phyloP scores from a whole-genome alignment of 2,113 vertebrate genomes.

The Dermatemys mawii region DNA sequence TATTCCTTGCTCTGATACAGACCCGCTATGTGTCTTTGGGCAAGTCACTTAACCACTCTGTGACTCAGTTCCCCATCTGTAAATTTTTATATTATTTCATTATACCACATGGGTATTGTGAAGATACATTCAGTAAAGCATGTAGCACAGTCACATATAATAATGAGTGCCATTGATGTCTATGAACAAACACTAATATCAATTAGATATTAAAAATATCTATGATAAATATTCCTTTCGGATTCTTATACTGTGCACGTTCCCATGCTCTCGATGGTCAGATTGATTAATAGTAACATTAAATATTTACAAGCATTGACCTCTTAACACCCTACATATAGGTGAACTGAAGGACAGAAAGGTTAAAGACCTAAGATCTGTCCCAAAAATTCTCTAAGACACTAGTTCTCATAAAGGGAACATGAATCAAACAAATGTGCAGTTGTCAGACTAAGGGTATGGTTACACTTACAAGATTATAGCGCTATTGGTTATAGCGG shows the following conservation, averaged over 20 bases:
- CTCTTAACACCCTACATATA: not conserved
- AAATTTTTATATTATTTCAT: not conserved
- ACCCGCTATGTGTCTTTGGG: not conserved
- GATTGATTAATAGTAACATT: not conserved
- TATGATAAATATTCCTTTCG: not conserved
- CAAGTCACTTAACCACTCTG: not conserved
- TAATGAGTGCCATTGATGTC: not conserved
- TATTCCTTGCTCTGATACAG: not conserved
- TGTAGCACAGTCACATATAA: not conserved
- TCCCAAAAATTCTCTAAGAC: not conserved
- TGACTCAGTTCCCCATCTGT: not conserved
- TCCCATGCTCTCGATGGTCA: not conserved
- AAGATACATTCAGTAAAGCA: not conserved
- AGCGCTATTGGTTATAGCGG: too few relatives aligned
- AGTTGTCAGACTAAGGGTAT: slow-evolving; percentile 31
- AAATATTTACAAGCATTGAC: not conserved
- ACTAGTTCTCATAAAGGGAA: not conserved
- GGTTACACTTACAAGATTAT: too few relatives aligned
- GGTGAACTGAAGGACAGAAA: slow-evolving; percentile 5
- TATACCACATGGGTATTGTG: rapidly evolving
- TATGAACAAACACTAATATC: not conserved
- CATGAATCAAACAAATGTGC: not conserved
- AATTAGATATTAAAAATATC: not conserved
- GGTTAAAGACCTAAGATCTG: not conserved
- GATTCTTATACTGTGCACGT: not conserved